Evolutionary conservation across 2,888 invertebrate species (phyloP), one percentile per base, ranked within the genome.

Genomic region (Phalangium opilio): DNA sequence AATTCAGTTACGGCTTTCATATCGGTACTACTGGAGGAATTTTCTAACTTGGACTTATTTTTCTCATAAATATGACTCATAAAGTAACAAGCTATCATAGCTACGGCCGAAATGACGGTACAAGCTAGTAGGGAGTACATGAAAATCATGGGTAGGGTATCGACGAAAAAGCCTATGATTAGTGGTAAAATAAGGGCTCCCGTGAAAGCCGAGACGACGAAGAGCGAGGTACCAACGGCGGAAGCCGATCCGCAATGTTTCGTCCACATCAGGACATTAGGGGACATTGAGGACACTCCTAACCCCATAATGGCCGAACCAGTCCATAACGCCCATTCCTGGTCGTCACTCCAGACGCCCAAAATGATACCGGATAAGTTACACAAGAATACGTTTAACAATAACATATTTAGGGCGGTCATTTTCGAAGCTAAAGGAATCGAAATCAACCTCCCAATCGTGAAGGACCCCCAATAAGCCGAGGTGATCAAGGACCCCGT

Each of bases 201-300:
- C 3, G 67, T 63, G 47, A 69, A 63, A 14, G 66, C 60, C 3
- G 68, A 64, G 1, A 67, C 64, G 3, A 66, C 61, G 27, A 27
- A 27, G 8, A 27, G 27, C 4, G 27, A 27, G 5, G 27, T 27
- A 27, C 27, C 27, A 27, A 8, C 27, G 27, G 27, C 27, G 4
- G 27, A 27, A 4, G 4, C 27, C 8, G 27, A 27, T 8, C 27
- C 27, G 27, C 27, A 27, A 8, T 27, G 5, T 27, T 27, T 27
- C 27, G 66, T 62, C 69, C 68, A 68, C 1, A 65, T 60, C 12
- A 69, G 60, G 27, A 63, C 62, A 0, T 67, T 64, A 3, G 68
- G 68, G 50, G 68, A 68, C 7, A 67, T 62, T 7, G 68, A 66
- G 1, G 68, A 67, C 58, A 68, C 60, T 14, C 68, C 68, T 5